Evolutionary conservation across 2,797 vertebrate species (phyloP).

Genomic region (Bufotes viridis): DNA sequence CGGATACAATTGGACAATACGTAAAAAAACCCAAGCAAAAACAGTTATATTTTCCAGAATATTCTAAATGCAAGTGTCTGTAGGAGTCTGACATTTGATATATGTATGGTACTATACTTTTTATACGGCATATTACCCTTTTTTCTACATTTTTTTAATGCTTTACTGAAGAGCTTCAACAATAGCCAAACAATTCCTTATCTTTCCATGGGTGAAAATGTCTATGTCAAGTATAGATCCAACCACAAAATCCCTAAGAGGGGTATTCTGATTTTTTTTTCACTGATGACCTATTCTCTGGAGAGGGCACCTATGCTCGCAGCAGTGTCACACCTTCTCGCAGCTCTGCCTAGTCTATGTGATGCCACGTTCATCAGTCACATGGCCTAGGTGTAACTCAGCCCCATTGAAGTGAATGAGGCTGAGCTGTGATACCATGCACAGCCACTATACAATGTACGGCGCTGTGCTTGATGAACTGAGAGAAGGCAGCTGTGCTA

Average conservation of each 20-base stretch:
- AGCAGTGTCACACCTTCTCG: too few species aligned
- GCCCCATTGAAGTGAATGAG: too few species aligned
- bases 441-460: too few species aligned
- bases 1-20: background rate
- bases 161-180: background rate
- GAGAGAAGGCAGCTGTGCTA: too few species aligned
- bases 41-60: background rate
- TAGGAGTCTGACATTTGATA: background rate
- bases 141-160: background rate
- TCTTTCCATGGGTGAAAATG: background rate
- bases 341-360: too few species aligned
- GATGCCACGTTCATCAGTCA: too few species aligned
- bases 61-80: background rate
- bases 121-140: background rate
- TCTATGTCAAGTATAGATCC: background rate
- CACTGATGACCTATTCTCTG: too few species aligned
- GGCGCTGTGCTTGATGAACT: too few species aligned
- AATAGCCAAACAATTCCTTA: background rate
- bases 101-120: background rate
- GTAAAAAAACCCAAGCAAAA: conserved; percentile 5
- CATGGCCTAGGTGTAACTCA: too few species aligned
- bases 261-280: too few species aligned
- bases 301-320: too few species aligned
- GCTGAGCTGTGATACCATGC: too few species aligned
- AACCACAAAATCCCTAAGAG: background rate